phyloP scores from a whole-genome alignment of 2,888 invertebrate species.

The Dolomedes plantarius region DNA sequence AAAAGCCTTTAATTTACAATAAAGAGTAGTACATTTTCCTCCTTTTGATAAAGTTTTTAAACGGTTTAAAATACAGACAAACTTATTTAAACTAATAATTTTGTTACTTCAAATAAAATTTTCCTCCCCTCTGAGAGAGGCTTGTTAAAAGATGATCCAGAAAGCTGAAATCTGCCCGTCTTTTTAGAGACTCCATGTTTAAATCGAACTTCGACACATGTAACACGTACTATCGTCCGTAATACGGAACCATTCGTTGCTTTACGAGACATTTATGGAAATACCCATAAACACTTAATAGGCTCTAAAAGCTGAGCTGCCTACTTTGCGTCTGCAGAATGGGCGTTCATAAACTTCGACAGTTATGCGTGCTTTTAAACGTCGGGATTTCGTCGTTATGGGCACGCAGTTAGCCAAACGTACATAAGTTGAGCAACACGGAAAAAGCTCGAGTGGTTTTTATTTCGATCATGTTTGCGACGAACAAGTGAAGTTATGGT shows the following conservation, averaged over 20 bases:
- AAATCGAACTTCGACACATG: not conserved
- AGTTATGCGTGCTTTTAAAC: slow-evolving; percentile 62
- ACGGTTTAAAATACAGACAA: no score
- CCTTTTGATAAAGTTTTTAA: no score
- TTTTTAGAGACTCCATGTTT: not conserved
- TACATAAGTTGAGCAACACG: slow-evolving; percentile 21
- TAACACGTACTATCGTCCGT: not conserved
- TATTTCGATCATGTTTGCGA: not conserved
- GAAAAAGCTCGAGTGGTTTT: not conserved
- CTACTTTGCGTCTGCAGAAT: slow-evolving; percentile 23
- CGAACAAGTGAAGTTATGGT: not conserved
- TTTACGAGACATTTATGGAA: slow-evolving; percentile 71
- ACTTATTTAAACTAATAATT: no score
- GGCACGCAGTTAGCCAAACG: slow-evolving; percentile 9
- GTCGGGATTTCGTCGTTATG: slow-evolving; percentile 31
- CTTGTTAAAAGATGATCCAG: no score
- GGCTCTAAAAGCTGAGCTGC: slow-evolving; percentile 50
- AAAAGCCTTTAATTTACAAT: no score
- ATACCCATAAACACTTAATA: slow-evolving; percentile 68
- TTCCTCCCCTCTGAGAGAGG: no score
- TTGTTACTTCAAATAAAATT: no score
- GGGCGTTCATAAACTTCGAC: slow-evolving; percentile 63
- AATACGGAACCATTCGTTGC: slow-evolving; percentile 23
- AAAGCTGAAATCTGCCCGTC: no score
- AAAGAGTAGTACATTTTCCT: no score